phyloP scores from a whole-genome alignment of 2,888 invertebrate genomes.

The Gibbula magus region DNA sequence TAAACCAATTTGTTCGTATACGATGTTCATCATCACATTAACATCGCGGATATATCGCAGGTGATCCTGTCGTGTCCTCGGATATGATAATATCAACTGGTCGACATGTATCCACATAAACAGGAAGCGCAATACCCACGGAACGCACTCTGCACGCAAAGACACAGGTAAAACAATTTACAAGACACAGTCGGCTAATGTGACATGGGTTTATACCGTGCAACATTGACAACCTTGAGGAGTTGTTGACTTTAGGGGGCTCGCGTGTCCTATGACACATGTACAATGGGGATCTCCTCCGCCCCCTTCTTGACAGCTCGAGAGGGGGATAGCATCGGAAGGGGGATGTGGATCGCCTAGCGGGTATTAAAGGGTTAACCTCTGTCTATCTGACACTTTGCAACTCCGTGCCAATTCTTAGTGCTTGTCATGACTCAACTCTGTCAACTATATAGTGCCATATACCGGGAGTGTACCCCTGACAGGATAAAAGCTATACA shows the following conservation, averaged over 20 bases:
- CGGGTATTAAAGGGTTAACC: not conserved
- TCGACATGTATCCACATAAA: too few relatives aligned
- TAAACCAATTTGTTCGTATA: too few relatives aligned
- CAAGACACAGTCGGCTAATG: not conserved
- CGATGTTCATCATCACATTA: too few relatives aligned
- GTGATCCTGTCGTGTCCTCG: too few relatives aligned
- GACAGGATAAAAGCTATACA: too few relatives aligned
- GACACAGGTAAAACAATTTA: not conserved
- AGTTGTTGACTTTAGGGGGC: constrained; percentile 1
- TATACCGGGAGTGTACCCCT: too few relatives aligned
- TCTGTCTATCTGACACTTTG: not conserved
- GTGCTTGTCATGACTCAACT: not conserved
- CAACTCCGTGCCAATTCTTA: not conserved
- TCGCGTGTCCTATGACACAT: not conserved
- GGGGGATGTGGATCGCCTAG: not conserved
- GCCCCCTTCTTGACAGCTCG: not conserved
- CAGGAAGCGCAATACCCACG: too few relatives aligned
- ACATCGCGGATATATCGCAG: too few relatives aligned
- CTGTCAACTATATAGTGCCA: not conserved
- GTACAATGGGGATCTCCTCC: not conserved
- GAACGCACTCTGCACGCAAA: too few relatives aligned
- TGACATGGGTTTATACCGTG: too few relatives aligned
- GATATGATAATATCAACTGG: too few relatives aligned
- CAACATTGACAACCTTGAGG: not conserved
- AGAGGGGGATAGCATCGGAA: not conserved